A percentile compares a stretch with the other conserved stretches of the same genome.
These are phyloP conservation scores for Pithys albifrons DNA, from an alignment of 2,113 vertebrate genomes.

Conservation along the genomic window DNA sequence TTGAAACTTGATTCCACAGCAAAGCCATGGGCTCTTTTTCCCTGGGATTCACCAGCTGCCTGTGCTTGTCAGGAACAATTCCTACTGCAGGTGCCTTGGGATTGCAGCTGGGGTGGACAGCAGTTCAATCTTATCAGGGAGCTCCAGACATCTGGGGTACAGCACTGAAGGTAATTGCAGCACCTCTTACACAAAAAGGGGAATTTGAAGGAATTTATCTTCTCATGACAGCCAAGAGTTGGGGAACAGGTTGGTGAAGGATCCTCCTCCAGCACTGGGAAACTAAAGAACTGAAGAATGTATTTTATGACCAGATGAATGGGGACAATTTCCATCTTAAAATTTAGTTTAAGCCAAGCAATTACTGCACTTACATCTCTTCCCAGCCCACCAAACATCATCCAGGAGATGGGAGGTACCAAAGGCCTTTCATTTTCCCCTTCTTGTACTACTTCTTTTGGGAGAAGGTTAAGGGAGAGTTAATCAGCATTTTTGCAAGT, in stretches of 20 bases:
- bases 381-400: not conserved
- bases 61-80: not conserved
- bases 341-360: not conserved
- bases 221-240: not conserved
- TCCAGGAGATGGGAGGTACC: not conserved
- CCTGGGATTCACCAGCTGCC: not conserved
- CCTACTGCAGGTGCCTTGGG: not conserved
- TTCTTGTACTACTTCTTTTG: not conserved
- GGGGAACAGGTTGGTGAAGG: not conserved
- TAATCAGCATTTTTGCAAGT: slow-evolving; percentile 9
- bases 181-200: not conserved
- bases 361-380: not conserved
- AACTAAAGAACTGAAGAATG: not conserved
- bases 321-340: not conserved
- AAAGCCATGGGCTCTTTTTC: slow-evolving; percentile 5
- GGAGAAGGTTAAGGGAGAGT: not conserved
- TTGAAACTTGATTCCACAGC: slow-evolving; percentile 64
- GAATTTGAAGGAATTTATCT: slow-evolving; percentile 21
- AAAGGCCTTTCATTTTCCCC: not conserved
- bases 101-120: not conserved
- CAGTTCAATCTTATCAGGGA: slow-evolving; percentile 28
- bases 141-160: not conserved
- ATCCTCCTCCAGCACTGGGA: not conserved
- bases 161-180: slow-evolving; percentile 4
- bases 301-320: not conserved